phyloP scores from a whole-genome alignment of 2,113 vertebrate genomes.

The Galeopterus variegatus region DNA sequence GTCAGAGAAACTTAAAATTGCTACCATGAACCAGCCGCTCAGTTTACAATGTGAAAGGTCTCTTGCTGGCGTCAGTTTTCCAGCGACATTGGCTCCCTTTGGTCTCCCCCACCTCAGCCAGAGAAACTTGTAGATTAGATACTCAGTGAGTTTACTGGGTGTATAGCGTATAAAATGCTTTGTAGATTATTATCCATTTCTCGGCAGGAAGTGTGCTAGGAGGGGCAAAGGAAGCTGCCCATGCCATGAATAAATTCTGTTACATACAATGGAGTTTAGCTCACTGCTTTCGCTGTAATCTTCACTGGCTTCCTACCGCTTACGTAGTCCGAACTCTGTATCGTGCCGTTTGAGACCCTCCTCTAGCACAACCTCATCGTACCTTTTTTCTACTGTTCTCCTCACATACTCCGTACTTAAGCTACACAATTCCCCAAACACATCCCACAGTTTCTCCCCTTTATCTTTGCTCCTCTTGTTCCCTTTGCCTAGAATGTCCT shows the following conservation, averaged over 20 bases:
- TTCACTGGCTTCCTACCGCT: background rate
- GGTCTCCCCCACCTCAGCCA: background rate
- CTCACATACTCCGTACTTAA: background rate
- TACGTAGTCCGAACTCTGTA: background rate
- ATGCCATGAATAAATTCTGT: background rate
- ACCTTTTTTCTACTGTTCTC: background rate
- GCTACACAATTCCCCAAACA: background rate
- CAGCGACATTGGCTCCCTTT: background rate
- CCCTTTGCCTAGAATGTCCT: background rate
- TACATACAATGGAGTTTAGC: background rate
- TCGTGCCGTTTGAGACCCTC: background rate
- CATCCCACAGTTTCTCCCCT: background rate
- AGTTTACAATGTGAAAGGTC: background rate
- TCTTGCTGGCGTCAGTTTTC: background rate
- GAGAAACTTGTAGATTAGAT: background rate
- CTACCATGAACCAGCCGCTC: background rate
- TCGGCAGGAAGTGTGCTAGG: conserved; percentile 64
- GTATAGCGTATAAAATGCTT: background rate
- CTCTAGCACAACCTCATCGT: too few relatives aligned
- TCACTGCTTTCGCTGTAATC: background rate
- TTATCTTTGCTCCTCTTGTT: background rate
- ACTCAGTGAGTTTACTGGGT: background rate
- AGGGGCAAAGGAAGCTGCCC: conserved; percentile 47
- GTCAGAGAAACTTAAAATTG: background rate
- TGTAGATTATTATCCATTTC: conserved; percentile 52